Conservation (phyloP, 2,797 vertebrate species). For the Sebastes taczanowskii region DNA sequence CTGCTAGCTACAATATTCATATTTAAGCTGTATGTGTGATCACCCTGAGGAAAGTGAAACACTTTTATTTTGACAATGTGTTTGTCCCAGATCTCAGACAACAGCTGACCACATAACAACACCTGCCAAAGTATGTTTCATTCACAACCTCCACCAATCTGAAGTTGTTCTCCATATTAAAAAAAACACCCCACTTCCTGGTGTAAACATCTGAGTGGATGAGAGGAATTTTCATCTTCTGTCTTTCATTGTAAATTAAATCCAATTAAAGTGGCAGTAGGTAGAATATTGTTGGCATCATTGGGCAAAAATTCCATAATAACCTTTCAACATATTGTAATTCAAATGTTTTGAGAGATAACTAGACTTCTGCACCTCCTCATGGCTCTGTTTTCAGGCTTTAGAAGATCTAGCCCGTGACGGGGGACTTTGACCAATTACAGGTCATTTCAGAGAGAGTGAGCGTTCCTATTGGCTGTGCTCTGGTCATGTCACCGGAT, state of each 20-base stretch:
- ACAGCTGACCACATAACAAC: background rate
- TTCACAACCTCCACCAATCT: background rate
- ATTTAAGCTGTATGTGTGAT: conserved; percentile 1
- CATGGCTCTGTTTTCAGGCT: no score
- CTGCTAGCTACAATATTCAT: background rate
- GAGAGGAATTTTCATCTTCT: background rate
- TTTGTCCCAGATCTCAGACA: background rate
- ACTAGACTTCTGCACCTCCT: no score
- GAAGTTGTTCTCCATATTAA: background rate
- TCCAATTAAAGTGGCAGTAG: background rate
- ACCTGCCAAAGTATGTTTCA: background rate
- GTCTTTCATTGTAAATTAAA: background rate
- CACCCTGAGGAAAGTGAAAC: background rate
- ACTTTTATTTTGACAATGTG: background rate
- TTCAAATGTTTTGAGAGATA: no score
- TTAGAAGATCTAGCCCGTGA: no score
- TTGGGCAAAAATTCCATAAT: no score
- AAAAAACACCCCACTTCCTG: background rate
- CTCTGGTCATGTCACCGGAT: no score
- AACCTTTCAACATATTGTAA: no score
- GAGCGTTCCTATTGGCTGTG: no score
- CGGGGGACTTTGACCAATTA: accelerated
- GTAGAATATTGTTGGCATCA: no score
- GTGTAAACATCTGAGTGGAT: background rate
- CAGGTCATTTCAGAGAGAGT: no score